A percentile compares a stretch with the other conserved stretches of the same genome.
phyloP scores from a whole-genome alignment of 2,888 invertebrate species.

The Eumerus sabulonum region DNA sequence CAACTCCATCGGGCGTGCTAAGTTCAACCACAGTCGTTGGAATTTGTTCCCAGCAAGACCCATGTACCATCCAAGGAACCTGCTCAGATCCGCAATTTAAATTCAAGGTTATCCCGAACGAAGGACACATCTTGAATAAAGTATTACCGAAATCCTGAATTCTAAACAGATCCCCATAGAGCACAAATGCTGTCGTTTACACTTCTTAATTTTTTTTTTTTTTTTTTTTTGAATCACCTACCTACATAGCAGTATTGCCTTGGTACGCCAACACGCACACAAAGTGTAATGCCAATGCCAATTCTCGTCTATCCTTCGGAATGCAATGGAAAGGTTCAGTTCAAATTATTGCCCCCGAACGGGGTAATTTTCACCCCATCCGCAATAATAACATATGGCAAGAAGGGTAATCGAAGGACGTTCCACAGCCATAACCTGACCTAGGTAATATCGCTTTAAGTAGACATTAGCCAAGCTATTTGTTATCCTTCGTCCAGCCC shows the following conservation, averaged over 20 bases:
- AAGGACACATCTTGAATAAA: too few relatives aligned
- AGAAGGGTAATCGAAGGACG: conserved; percentile 34
- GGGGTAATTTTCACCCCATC: conserved; percentile 2
- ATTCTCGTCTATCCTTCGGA: not conserved
- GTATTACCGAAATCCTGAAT: too few relatives aligned
- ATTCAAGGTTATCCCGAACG: too few relatives aligned
- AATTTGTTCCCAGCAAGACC: too few relatives aligned
- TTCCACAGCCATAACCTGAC: conserved; percentile 17
- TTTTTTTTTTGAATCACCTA: not conserved
- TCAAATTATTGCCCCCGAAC: conserved; percentile 18
- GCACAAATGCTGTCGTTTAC: too few relatives aligned
- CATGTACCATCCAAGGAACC: too few relatives aligned
- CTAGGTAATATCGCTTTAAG: conserved; percentile 27
- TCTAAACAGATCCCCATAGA: too few relatives aligned
- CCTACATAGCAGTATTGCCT: too few relatives aligned
- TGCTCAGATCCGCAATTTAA: too few relatives aligned
- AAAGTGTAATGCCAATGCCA: not conserved
- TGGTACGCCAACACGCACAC: too few relatives aligned
- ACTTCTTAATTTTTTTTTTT: not conserved
- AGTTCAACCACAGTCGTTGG: too few relatives aligned
- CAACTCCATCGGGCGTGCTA: too few relatives aligned
- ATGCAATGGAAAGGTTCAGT: not conserved
- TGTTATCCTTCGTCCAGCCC: not conserved
- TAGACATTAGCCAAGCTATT: conserved; percentile 1
- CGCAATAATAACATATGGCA: conserved; percentile 3